These are phyloP conservation scores for Cichladusa arquata DNA, from an alignment of 2,113 vertebrate species.

Conservation along the genomic window DNA sequence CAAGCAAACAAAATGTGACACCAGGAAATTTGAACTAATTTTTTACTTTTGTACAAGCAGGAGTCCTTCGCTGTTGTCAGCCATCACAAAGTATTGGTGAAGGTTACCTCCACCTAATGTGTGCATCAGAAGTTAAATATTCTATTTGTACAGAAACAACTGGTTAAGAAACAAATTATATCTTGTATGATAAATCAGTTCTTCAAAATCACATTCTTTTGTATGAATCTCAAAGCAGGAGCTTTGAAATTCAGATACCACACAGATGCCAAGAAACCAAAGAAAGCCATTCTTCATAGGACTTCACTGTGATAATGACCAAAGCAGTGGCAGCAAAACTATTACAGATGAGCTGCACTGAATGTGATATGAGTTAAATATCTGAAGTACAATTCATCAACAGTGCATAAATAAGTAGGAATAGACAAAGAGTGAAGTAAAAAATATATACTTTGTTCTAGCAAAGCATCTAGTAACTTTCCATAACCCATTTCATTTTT, in stretches of 20 bases:
- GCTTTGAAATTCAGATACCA: conserved; percentile 75
- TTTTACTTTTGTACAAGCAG: not conserved
- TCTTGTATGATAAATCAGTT: conserved; percentile 71
- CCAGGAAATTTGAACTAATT: not conserved
- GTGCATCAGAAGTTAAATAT: conserved; percentile 14
- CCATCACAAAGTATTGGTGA: not conserved
- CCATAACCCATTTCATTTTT: conserved; percentile 61
- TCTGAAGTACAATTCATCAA: conserved; percentile 35
- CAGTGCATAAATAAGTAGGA: not conserved
- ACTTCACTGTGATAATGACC: conserved; percentile 66
- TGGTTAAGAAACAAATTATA: conserved; percentile 64
- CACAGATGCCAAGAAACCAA: conserved; percentile 55
- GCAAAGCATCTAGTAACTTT: conserved; percentile 67
- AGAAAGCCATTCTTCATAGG: conserved; percentile 37
- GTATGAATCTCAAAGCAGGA: conserved; percentile 63
- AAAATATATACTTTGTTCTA: conserved; percentile 50
- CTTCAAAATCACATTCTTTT: conserved; percentile 60
- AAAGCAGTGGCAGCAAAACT: conserved; percentile 37
- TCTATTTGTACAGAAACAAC: conserved; percentile 38
- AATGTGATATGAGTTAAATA: conserved; percentile 45
- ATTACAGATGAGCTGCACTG: conserved; percentile 21
- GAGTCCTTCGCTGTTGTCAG: not conserved
- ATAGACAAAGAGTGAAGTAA: not conserved
- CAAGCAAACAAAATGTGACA: not conserved
- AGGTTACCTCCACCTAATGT: conserved; percentile 49